Base-by-base conservation (phyloP, 1,140 invertebrate species). In the Lamellibrachia luymesi region DNA sequence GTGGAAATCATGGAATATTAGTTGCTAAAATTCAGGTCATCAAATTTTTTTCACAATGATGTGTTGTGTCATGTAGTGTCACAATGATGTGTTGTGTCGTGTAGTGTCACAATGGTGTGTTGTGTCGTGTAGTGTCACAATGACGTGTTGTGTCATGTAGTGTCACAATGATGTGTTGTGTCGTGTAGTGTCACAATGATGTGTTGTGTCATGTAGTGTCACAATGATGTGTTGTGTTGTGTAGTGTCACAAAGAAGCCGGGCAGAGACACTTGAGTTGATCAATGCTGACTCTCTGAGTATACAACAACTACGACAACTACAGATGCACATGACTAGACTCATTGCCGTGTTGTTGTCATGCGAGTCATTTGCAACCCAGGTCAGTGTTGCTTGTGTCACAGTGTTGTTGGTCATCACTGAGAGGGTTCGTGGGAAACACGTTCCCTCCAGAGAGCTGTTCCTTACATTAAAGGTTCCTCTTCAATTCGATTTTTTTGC, bases 291-390 rank as follows among this genome's bases (percentile, higher is more conserved):
- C 10, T 96, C 96, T 1, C 97, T 97, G 94, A 97, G 97, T 2
- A 96, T 97, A 2, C 98, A 98, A 95, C 97, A 98, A 93, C 96
- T 98, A 93, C 97, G 98, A 22, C 97, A 98, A 95, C 98, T 98
- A 94, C 98, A 98, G 96, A 98, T 98, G 94, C 97, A 97, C 1
- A 96, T 97, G 27, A 95, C 98, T 2, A 97, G 97, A 51, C 98
- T 98, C 94, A 96, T 98, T 4, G 97, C 97, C 6, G 97, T 96
- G 49, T 96, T 98, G 2, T 96, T 98, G 27, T 97, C 97, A 8
- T 97, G 97, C 2, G 95, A 97, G 1, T 96, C 97, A 80, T 98
- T 98, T 95, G 97, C 98, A n/a, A 97, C 97, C 91, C 97, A 97
- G 96, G 96, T 96, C 91, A 93, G 93, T 92, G n/a, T 90, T 27